Conservation (phyloP, 2,888 invertebrate genomes). For the Ganaspis brasiliensis region DNA sequence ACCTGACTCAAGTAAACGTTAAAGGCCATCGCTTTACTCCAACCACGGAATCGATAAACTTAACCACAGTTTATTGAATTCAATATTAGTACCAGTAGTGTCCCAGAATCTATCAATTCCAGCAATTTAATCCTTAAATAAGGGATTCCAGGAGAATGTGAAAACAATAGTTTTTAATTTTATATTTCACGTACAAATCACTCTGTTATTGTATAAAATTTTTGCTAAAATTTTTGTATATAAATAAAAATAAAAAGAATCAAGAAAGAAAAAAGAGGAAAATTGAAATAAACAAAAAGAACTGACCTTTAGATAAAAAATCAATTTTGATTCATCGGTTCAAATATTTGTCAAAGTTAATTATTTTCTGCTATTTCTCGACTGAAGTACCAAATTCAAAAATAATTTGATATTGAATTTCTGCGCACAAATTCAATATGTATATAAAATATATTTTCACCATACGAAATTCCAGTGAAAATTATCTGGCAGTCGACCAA, state of each 20-base stretch:
- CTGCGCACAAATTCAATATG: neutral
- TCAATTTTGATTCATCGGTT: too few species aligned
- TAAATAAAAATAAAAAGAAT: too few species aligned
- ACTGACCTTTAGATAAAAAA: too few species aligned
- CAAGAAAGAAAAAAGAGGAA: too few species aligned
- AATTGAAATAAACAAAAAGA: too few species aligned
- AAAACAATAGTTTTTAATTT: too few species aligned
- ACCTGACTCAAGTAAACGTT: conserved; percentile 18
- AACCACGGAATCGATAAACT: conserved; percentile 15
- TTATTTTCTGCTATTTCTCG: neutral
- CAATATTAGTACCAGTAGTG: conserved; percentile 10
- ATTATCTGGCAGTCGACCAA: conserved; percentile 20
- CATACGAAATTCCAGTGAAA: neutral
- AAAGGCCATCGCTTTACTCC: conserved; percentile 22
- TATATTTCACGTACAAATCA: too few species aligned
- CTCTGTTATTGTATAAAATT: too few species aligned
- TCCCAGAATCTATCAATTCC: neutral
- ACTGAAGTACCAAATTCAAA: too few species aligned
- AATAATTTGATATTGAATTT: too few species aligned
- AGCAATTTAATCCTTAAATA: neutral
- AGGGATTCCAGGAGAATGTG: too few species aligned
- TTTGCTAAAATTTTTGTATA: too few species aligned
- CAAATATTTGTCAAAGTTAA: neutral
- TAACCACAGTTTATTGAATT: conserved; percentile 17
- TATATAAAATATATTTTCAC: neutral